Percentiles rank a stretch among this genome's conserved stretches.
These are phyloP conservation scores for Argyresthia goedartella DNA, from an alignment of 2,888 invertebrate species.

Conservation along the genomic window DNA sequence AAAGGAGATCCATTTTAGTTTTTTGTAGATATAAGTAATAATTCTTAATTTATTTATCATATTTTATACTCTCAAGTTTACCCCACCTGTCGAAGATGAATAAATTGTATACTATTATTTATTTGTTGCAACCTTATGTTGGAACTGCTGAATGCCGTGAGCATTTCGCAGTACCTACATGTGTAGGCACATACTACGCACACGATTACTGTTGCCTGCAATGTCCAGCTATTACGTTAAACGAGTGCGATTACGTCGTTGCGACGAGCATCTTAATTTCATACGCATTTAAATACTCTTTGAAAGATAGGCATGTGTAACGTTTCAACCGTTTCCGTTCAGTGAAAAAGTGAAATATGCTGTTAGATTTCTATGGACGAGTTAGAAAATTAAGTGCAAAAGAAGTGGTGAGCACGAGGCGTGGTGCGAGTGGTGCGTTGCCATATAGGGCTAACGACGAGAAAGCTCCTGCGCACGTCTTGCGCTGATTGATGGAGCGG, in stretches of 20 bases:
- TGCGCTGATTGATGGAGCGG: conserved; percentile 53
- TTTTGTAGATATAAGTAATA: background rate
- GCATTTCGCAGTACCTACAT: conserved; percentile 53
- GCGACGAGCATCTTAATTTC: conserved; percentile 51
- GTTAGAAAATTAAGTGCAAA: conserved; percentile 68
- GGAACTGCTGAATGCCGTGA: conserved; percentile 40
- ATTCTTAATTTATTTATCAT: background rate
- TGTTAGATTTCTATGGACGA: conserved; percentile 64
- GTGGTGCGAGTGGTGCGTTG: conserved; percentile 55
- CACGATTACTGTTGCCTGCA: conserved; percentile 41
- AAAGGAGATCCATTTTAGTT: background rate
- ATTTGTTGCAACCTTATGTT: conserved; percentile 40
- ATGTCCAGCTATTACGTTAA: conserved; percentile 55
- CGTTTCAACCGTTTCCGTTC: conserved; percentile 45
- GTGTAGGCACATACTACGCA: conserved; percentile 42
- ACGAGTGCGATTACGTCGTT: conserved; percentile 51
- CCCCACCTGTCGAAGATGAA: conserved; percentile 25
- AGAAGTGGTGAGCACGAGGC: conserved; percentile 60
- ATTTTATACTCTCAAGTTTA: too few species aligned
- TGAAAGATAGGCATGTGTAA: conserved; percentile 40
- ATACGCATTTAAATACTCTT: conserved; percentile 40
- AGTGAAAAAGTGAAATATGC: conserved; percentile 57
- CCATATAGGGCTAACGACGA: conserved; percentile 70
- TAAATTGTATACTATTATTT: conserved; percentile 34
- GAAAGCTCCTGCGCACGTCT: too few species aligned